Base-by-base conservation (phyloP, 1,140 invertebrate genomes). In the Piezodorus guildinii region DNA sequence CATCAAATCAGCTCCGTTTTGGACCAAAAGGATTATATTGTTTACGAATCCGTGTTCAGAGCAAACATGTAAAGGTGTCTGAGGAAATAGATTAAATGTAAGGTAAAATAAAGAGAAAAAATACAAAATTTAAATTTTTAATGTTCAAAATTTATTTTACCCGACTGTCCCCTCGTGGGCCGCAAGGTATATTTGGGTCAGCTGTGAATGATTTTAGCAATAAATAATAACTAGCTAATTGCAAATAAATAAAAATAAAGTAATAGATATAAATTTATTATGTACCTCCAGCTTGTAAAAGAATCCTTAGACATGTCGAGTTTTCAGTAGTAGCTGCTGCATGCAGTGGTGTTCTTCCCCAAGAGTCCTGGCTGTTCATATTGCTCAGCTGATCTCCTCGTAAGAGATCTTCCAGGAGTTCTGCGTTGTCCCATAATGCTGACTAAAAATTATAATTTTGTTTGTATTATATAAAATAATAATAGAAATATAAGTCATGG, bases 351-450 rank as follows among this genome's bases (percentile, higher is more conserved):
- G 87, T 90, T 16, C 90, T 75, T 0, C 88, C 88, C 81, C 83
- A 87, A 3, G 82, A 81, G 73, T 93, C 90, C 62, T 82, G 80
- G 58, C 82, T 83, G 74, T 93, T 85, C 17, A 91, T 83, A 54
- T 83, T 80, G n/a, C 76, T 74, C 27, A 80, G 73, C 68, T 87
- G 80, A 34, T 87, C 86, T 2, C 85, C 88, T 61, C 83, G 78
- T 3, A 96, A 70, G 39, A 96, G 75, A 75, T 94, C 91, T 72
- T 86, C 83, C 27, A 94, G 75, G 1, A 95, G 77, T 71, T 94
- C 91, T 14, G 85, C 83, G 73, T 94, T 94, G 74, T 94, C 90
- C 89, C 90, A 96, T 21, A 95, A 73, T 4, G 91, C 90, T 17
- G 90, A 90, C 82, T 91, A 70, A 30, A n/a, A 71, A 71, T 67